These are phyloP conservation scores for Drosophila kanapiae DNA, from an alignment of 1,140 invertebrate species.

Conservation along the genomic window DNA sequence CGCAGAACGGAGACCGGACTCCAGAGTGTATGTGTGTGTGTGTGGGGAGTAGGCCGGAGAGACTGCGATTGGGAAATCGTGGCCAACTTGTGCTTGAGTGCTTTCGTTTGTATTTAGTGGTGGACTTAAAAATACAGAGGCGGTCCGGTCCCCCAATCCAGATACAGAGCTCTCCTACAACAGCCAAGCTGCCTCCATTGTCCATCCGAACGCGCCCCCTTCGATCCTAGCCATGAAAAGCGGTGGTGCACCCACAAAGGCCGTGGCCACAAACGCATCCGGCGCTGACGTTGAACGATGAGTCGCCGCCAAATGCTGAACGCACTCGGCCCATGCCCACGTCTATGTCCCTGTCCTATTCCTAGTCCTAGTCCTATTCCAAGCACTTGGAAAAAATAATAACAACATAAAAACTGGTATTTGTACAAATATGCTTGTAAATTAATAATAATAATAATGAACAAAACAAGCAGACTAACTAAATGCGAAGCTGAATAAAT, in stretches of 20 bases:
- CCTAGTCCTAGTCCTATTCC: not conserved
- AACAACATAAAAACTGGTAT: not conserved
- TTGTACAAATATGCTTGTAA: too few species aligned
- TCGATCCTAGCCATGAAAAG: slow-evolving; percentile 6
- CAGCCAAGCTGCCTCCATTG: not conserved
- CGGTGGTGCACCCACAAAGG: slow-evolving; percentile 62
- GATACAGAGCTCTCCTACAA: slow-evolving; percentile 3
- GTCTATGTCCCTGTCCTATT: slow-evolving; percentile 21
- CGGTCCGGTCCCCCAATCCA: slow-evolving; percentile 24
- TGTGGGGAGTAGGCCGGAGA: slow-evolving; percentile 39
- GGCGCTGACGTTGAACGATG: slow-evolving; percentile 73
- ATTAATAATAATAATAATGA: too few species aligned
- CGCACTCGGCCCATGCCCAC: slow-evolving; percentile 9
- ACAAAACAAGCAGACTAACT: too few species aligned
- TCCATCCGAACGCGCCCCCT: not conserved
- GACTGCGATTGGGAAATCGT: slow-evolving; percentile 65
- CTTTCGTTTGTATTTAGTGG: slow-evolving; percentile 85
- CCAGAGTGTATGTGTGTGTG: not conserved
- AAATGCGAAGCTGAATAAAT: too few species aligned
- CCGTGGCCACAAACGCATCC: slow-evolving; percentile 73
- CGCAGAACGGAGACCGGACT: not conserved
- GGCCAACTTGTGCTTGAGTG: slow-evolving; percentile 84
- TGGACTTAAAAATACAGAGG: slow-evolving; percentile 84
- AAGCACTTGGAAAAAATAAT: slow-evolving; percentile 5
- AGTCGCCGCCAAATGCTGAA: slow-evolving; percentile 50